These are phyloP conservation scores for Malurus cyaneus DNA, from an alignment of 2,113 vertebrate genomes.

Conservation along the genomic window DNA sequence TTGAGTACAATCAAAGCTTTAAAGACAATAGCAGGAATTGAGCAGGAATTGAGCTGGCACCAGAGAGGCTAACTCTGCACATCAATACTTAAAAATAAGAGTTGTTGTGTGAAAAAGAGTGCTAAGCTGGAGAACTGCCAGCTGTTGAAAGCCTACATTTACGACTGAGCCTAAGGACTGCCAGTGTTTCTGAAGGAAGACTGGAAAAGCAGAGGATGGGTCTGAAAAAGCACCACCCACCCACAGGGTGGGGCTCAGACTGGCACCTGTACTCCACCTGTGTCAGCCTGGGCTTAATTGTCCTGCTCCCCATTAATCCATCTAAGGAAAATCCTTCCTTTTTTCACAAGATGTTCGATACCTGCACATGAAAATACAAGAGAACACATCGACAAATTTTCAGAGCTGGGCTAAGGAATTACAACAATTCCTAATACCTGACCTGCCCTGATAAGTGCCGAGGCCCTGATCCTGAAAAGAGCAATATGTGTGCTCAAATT, in stretches of 20 bases:
- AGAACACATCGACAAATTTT: background rate
- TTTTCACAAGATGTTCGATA: background rate
- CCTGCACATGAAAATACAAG: background rate
- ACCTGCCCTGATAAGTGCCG: background rate
- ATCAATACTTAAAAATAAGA: constrained; percentile 74
- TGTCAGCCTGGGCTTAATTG: background rate
- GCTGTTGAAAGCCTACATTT: constrained; percentile 53
- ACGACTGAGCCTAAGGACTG: background rate
- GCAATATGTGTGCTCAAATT: background rate
- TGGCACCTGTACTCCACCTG: background rate
- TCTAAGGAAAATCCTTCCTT: background rate
- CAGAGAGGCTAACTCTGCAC: constrained; percentile 66
- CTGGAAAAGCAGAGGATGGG: background rate
- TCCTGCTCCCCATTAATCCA: background rate
- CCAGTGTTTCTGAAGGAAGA: background rate
- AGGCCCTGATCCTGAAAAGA: constrained; percentile 16
- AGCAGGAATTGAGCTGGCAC: constrained; percentile 70
- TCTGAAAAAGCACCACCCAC: background rate
- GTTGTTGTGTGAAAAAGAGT: constrained; percentile 67
- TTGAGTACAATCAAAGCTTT: constrained; percentile 70
- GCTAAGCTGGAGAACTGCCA: constrained; percentile 70
- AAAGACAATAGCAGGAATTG: constrained; percentile 59
- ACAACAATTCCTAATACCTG: constrained; percentile 20
- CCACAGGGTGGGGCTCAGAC: background rate
- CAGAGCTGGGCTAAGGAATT: background rate